Evolutionary conservation across 2,113 vertebrate genomes (phyloP), one percentile per base, ranked within the genome.

Genomic region (Gobio gobio): DNA sequence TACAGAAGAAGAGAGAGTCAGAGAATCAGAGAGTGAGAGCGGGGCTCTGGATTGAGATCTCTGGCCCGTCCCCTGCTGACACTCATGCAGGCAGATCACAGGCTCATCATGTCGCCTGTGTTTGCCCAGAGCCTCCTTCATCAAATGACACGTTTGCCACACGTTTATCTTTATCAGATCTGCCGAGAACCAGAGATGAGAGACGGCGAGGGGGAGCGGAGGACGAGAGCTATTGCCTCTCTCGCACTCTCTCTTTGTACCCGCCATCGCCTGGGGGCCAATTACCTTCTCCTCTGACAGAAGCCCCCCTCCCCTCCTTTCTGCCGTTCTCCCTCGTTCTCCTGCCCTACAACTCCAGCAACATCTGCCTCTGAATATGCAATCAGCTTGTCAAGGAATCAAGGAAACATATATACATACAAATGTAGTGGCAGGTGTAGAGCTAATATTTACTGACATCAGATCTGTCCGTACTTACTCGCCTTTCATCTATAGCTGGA

Each of bases 151-250:
- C 93, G 94, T 94, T 94, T 95, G 93, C 91, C 93, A 92, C 94
- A 94, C 93, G 93, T 95, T 95, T 95, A 95, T 94, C 94, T 95
- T 95, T 94, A 95, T 94, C 94, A 95, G 95, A 95, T 95, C 93
- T 92, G 93, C 90, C 91, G 91, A 91, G 91, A 93, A 91, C 89
- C 87, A 89, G 90, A 87, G 78, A 90, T 89, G 82, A 88, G 74
- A 73, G 83, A 83, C 51, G 29, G 78, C 14, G 59, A 87, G 63
- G 49, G 81, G 82, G 80, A 72, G 79, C 22, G 22, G 33, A 64
- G 73, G 78, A 82, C 70, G 86, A 88, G 76, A 83, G 81, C 56
- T 72, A 87, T 85, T 86, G 84, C 78, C 74, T 85, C 59, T 83
- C 75, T 83, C 29, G 85, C 88, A 89, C 83, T 84, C 88, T 91